Evolutionary conservation across 2,113 vertebrate genomes (phyloP), one percentile per base, ranked within the genome.

Genomic region (Sander lucioperca): DNA sequence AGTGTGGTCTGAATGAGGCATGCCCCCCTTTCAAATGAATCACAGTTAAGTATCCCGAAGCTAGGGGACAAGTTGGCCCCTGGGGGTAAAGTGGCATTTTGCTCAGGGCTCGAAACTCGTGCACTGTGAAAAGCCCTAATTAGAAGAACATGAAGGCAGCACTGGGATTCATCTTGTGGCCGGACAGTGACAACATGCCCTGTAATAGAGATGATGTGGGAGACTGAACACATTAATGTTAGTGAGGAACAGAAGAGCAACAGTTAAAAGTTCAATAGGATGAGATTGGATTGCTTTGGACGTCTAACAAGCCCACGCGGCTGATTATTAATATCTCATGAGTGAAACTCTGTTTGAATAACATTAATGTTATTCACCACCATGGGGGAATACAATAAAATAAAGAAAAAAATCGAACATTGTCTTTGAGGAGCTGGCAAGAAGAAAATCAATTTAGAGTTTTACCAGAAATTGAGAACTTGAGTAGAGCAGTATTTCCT

Each of bases 61-160:
- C 30, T 59, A 19, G 30, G 39, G 73, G 25, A 58, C 39, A 18
- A 18, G 13, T 1, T 6, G 48, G 56, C 51, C 15, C 48, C 30
- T 4, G 0, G 2, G 62, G 62, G 74, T 25, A 53, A 64, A 51
- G 3, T 63, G 43, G 23, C 63, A 47, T 78, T 77, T 73, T 69
- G 16, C 23, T 69, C 23, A 18, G 30, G 63, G 65, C 47, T 74
- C 63, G 50, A 6, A 73, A 36, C 47, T 47, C 3, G 8, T 18
- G 23, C 67, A 1, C 7, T 3, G 25, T 50, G 58, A 27, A 64
- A 63, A 62, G 21, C 39, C 47, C 76, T 76, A 50, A 77, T 76
- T 86, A 69, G 39, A 62, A 43, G 0, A 33, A 61, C 43, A 50
- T 66, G 43, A 74, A 79, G 33, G 51, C 75, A 36, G 51, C 11